Percentiles rank a stretch among this genome's conserved stretches.
These are phyloP conservation scores for Leptinotarsa juncta DNA, from an alignment of 2,888 invertebrate genomes.

Conservation along the genomic window DNA sequence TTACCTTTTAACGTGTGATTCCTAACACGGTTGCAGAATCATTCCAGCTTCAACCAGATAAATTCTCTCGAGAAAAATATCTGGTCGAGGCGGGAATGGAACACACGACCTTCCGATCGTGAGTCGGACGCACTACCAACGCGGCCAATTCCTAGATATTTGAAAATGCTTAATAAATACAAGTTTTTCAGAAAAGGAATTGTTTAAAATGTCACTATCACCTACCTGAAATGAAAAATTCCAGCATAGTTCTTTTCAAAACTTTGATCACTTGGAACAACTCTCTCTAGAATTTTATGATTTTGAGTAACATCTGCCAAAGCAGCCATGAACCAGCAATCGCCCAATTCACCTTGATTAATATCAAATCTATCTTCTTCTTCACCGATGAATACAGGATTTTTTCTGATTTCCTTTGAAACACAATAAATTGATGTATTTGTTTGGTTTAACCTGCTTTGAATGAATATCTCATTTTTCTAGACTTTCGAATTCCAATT, in stretches of 20 bases:
- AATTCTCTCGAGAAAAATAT: no score
- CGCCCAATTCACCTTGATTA: constrained; percentile 95
- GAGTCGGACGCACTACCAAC: no score
- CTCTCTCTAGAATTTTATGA: constrained; percentile 85
- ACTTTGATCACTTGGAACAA: constrained; percentile 93
- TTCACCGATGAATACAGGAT: constrained; percentile 90
- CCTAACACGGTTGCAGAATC: no score
- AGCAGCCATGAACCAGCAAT: constrained; percentile 96
- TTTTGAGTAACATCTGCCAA: constrained; percentile 91
- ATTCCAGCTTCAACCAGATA: no score
- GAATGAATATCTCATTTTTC: no score
- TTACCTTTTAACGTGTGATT: no score
- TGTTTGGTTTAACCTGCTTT: no score
- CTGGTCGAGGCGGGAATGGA: no score
- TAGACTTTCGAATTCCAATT: no score
- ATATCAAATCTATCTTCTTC: constrained; percentile 97
- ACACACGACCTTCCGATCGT: no score
- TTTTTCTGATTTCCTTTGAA: constrained; percentile 80
- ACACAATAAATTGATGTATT: neutral
- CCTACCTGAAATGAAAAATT: constrained; percentile 88
- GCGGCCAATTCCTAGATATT: no score
- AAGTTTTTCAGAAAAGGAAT: neutral
- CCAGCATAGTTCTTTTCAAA: constrained; percentile 94
- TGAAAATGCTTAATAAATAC: no score
- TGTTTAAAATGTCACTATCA: neutral